Conservation (phyloP, 23 tunicate species). For the Ascidia mentula region DNA sequence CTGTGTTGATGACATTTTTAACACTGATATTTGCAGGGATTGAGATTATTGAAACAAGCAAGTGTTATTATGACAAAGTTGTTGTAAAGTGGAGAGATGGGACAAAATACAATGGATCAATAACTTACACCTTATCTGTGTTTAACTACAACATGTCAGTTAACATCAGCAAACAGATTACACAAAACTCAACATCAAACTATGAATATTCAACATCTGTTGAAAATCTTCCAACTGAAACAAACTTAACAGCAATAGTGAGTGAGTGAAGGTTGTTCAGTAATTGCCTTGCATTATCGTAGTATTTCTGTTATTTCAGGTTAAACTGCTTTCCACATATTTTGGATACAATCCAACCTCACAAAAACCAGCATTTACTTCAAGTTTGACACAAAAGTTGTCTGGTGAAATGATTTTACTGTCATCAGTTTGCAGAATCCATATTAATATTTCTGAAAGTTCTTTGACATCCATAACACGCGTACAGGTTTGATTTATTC, state of each 20-base stretch:
- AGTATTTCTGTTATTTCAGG: background rate
- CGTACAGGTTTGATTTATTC: background rate
- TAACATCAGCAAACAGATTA: background rate
- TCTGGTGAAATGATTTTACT: no score
- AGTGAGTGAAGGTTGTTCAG: background rate
- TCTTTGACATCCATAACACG: background rate
- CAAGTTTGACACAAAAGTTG: no score
- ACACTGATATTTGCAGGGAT: background rate
- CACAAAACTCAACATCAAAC: background rate
- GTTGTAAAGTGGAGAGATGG: slow-evolving; percentile 1
- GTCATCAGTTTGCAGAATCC: background rate
- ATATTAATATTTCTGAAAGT: background rate
- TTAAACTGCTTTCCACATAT: background rate
- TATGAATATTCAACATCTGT: background rate
- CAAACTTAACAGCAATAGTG: background rate
- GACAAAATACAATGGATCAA: background rate
- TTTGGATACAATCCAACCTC: no score
- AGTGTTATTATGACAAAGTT: background rate
- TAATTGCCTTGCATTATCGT: background rate
- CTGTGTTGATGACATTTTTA: background rate
- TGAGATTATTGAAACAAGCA: background rate
- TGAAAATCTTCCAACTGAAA: background rate
- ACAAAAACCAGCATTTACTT: no score
- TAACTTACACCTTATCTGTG: background rate
- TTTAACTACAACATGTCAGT: background rate